Conservation (phyloP, 2,797 vertebrate species). For the Molothrus aeneus region DNA sequence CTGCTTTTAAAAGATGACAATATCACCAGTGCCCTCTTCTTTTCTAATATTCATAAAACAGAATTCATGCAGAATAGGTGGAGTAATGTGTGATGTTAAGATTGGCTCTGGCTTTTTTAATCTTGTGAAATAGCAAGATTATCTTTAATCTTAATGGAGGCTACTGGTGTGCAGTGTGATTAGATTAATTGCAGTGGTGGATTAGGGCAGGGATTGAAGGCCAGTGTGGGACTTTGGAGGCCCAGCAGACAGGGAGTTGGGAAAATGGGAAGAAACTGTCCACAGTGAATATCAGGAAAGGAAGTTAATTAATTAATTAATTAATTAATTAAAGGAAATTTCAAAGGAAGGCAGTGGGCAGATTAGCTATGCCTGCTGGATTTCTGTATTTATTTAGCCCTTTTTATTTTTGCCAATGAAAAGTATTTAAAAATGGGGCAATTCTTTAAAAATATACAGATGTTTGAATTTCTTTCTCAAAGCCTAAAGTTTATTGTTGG, state of each 20-base stretch:
- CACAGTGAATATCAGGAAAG: not conserved
- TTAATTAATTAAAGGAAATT: not conserved
- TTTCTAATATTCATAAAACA: not conserved
- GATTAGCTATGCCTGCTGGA: not conserved
- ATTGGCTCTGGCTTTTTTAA: not conserved
- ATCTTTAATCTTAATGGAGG: constrained; percentile 10
- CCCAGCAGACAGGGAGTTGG: not conserved
- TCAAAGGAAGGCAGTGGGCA: not conserved
- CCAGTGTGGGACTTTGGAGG: not conserved
- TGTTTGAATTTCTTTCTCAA: not conserved
- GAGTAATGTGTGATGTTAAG: not conserved
- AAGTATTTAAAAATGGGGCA: not conserved
- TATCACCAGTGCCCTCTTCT: not conserved
- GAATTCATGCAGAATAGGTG: not conserved
- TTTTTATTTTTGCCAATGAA: not conserved
- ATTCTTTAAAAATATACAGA: not conserved
- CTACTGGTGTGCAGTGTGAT: not conserved
- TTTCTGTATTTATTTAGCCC: not conserved
- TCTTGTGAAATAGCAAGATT: constrained; percentile 34
- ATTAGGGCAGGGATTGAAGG: constrained; percentile 19
- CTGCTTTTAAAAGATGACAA: not conserved
- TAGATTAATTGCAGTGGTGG: constrained; percentile 12
- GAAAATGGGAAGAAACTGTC: not conserved
- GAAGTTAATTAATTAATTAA: not conserved
- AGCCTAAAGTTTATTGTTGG: not conserved